Base-by-base conservation (phyloP, 2,888 invertebrate genomes). In the Pelosia muscerda region DNA sequence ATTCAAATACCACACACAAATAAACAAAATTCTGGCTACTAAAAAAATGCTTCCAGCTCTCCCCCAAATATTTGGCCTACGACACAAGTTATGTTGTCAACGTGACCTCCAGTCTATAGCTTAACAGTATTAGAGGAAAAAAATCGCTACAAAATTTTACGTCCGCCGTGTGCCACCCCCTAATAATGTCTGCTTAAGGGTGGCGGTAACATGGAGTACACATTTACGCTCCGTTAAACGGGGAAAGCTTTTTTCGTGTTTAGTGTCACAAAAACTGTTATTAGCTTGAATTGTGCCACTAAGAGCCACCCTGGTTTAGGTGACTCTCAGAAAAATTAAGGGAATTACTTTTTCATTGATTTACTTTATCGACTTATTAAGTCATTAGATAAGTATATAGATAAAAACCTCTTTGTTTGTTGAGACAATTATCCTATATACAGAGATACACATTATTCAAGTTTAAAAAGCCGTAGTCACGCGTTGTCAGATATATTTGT, bases 261-360 rank as follows among this genome's bases (percentile, higher is more conserved):
- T 94, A 93, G 93, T 94, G 95, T 94, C 95, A 93, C 93, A 93
- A 94, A 93, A 94, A 94, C 92, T 93, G 93, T 94, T 95, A 95
- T 94, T 94, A 94, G 95, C 90, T 86, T 92, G 90, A 93, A 91
- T 92, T 93, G 93, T 92, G 90, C 86, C 85, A 83, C 84, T 86
- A 86, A 88, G 83, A 79, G 84, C 82, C 83, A 81, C 78, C 75
- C 77, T 68, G 70, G 68, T 73, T 75, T 80, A 80, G 81, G 76
- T 78, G 83, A 81, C 82, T 78, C 84, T 81, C 77, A 74, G 72
- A 75, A 69, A 78, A 81, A 77, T 78, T 77, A 78, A 73, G 79
- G 65, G 68, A 77, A 82, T 54, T 58, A 42, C 77, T 81, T 63
- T 22, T 15, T 2, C 8, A 53, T 63, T 58, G 76, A 71, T 72